Evolutionary conservation across 2,888 invertebrate genomes (phyloP).

Genomic region (Lasioglossum villosulum): DNA sequence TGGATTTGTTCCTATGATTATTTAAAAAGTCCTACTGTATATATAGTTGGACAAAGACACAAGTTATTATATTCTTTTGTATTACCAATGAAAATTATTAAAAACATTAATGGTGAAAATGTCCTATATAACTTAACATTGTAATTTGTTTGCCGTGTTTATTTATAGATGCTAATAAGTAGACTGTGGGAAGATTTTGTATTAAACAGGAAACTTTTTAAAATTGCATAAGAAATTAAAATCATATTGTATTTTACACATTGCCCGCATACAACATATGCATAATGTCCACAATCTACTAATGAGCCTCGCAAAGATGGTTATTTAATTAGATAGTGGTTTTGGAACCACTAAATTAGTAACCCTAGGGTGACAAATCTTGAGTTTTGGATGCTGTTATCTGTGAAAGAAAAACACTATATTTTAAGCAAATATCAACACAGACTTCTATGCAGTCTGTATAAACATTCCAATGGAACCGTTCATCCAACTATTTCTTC

Average conservation of each 20-base stretch:
- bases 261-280: background rate
- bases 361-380: background rate
- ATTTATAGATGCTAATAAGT: background rate
- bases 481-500: background rate
- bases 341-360: too few relatives aligned
- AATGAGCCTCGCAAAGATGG: background rate
- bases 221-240: background rate
- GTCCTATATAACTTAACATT: slow-evolving; percentile 8
- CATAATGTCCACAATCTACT: background rate
- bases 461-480: slow-evolving; percentile 19
- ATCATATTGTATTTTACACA: background rate
- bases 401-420: background rate
- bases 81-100: background rate
- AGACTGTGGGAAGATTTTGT: background rate
- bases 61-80: background rate
- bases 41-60: background rate
- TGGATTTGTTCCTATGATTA: background rate
- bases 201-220: background rate
- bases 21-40: background rate
- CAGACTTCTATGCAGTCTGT: slow-evolving; percentile 28
- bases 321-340: background rate
- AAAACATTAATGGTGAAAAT: background rate
- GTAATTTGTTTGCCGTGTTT: background rate
- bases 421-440: background rate
- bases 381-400: background rate